These are phyloP conservation scores for Limonius californicus DNA, from an alignment of 1,140 invertebrate genomes.

Conservation along the genomic window DNA sequence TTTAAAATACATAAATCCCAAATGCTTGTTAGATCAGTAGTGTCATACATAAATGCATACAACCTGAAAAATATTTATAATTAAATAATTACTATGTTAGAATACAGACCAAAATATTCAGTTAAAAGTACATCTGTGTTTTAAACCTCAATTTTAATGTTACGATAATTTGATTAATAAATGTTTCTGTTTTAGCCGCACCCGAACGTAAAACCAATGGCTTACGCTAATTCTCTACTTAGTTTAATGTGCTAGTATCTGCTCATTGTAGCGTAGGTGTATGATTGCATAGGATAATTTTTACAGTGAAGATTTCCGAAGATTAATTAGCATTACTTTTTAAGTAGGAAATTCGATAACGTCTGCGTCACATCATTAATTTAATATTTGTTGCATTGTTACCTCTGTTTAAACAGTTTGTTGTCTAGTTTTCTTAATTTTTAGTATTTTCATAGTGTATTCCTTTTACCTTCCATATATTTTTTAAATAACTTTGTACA, in stretches of 20 bases:
- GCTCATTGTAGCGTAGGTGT: slow-evolving; percentile 22
- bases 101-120: too few species aligned
- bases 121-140: too few species aligned
- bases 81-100: too few species aligned
- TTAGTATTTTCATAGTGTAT: not conserved
- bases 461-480: not conserved
- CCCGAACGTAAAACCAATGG: slow-evolving; percentile 96
- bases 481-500: not conserved
- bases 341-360: slow-evolving; percentile 11
- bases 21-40: too few species aligned
- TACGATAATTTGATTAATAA: too few species aligned
- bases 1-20: too few species aligned
- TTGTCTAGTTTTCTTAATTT: not conserved
- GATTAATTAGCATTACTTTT: not conserved
- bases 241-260: slow-evolving; percentile 58
- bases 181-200: slow-evolving; percentile 74
- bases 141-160: too few species aligned
- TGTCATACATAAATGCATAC: too few species aligned
- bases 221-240: slow-evolving; percentile 78
- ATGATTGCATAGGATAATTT: slow-evolving; percentile 5
- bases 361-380: not conserved
- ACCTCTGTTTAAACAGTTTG: not conserved
- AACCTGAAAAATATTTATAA: too few species aligned
- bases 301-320: not conserved
- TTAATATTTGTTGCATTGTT: slow-evolving; percentile 5